Base-by-base conservation (phyloP, 2,888 invertebrate genomes). In the Halictus ligatus region DNA sequence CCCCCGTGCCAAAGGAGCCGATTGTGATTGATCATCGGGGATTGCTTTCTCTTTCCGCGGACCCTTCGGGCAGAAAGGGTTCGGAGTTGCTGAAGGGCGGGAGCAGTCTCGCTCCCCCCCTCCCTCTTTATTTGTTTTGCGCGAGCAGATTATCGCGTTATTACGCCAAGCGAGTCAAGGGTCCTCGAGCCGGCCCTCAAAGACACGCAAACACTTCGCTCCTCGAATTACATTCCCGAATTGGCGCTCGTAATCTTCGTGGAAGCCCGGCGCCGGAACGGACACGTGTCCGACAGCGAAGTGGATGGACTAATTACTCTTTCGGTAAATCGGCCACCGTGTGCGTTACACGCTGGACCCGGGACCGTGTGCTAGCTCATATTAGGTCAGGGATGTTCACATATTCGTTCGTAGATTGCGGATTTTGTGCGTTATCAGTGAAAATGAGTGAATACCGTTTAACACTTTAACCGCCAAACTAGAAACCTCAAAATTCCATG, bases 11-110 rank as follows among this genome's bases (percentile, higher is more conserved):
- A 83, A 87, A 89, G 89, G 90, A 92, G 92, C 92, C 94, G 93
- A 94, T 94, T 94, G 93, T 93, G 94, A 94, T 94, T 94, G 94
- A 94, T 94, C 94, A 94, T 91, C 89, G 80, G 91, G 92, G 92
- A 93, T 94, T 90, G 90, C 84, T 91, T 88, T 81, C 82, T 83
- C 80, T 74, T 73, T 54, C 35, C 40, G 35, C 21, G 54, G 75
- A 67, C 83, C 79, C 85, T 87, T 73, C n/a, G 0, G 71, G 75
- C 80, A n/a, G 80, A 92, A 94, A 94, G 94, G 94, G 94, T 94
- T 94, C 40, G 91, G 84, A 84, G 84, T 85, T 85, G 72, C 83
- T 87, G 80, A 69, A 77, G 75, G 83, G 80, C 64, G 80, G 73
- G 46, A 69, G 77, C 25, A 35, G 15, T 35, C 35, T 35, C 35